Evolutionary conservation across 2,797 vertebrate genomes (phyloP), one percentile per base, ranked within the genome.

Genomic region (Pseudotriccus pelzelni): DNA sequence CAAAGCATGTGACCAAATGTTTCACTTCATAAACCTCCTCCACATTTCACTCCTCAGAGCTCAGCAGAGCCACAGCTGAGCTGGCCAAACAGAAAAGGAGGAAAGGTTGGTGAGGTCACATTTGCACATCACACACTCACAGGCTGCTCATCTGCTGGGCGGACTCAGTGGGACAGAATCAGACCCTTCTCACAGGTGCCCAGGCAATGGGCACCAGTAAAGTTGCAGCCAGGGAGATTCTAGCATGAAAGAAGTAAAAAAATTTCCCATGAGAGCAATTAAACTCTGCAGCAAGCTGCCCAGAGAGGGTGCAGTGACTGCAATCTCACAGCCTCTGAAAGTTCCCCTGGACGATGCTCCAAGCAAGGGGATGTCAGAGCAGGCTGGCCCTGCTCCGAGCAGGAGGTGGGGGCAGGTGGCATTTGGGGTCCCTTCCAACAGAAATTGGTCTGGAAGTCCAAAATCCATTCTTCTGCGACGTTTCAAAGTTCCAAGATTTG

Each of bases 71-170:
- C 0, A 41, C 56, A 68, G 63, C n/a, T 22, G 50, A 82, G 50
- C 50, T 30, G 34, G n/a, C 5, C 55, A 84, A 52, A 80, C 22
- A 49, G n/a, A 19, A 30, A 16, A 58, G 49, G 41, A 72, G 28
- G 49, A 41, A 66, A 64, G 32, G 22, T 3, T 58, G n/a, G 13
- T 0, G 12, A 69, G 37, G 67, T 18, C 41, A 7, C 24, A 7
- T 36, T 6, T 4, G 2, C 41, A 63, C 36, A 41, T 17, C 53
- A 52, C 49, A 28, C 36, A 22, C 0, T 37, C 36, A 32, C 32
- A 37, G 53, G 53, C 14, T 6, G 37, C 62, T 70, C 74, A 32
- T 0, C 0, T 4, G 14, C 0, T 16, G 66, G 49, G 53, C 21
- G 56, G 18, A 8, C 58, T 20, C 46, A 37, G 13, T 3, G 64